Percentiles rank a stretch among this genome's conserved stretches.
Conservation (phyloP, 2,113 vertebrate genomes). For the Girardinichthys multiradiatus region DNA sequence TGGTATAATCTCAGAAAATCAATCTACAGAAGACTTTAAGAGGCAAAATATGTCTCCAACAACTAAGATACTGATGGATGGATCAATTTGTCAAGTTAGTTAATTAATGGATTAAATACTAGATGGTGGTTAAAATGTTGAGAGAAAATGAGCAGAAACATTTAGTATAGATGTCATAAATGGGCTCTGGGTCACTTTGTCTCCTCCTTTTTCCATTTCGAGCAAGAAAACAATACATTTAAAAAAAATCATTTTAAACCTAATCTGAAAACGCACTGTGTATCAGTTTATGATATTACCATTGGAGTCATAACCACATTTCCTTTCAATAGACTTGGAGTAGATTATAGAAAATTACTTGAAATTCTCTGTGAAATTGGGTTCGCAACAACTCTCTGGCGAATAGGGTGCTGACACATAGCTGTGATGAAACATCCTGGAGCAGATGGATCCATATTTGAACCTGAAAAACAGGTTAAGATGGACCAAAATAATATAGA, state of each 20-base stretch:
- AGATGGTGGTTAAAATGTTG: too few species aligned
- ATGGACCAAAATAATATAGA: too few species aligned
- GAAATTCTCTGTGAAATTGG: too few species aligned
- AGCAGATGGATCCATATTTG: background rate
- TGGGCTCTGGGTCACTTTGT: background rate
- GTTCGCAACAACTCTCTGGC: background rate
- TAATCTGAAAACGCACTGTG: background rate
- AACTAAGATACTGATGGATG: background rate
- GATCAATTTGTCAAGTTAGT: background rate
- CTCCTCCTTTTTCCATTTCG: background rate
- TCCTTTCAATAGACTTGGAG: background rate
- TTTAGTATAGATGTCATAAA: too few species aligned
- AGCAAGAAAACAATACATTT: background rate
- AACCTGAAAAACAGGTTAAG: background rate
- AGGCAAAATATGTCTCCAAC: background rate
- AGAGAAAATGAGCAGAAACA: too few species aligned
- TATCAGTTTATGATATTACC: background rate
- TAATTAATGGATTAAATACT: too few species aligned
- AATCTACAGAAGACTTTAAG: background rate
- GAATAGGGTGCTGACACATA: background rate
- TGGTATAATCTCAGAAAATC: background rate
- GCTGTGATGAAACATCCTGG: background rate
- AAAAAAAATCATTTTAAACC: background rate
- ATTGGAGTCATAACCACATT: background rate
- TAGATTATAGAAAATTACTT: too few species aligned